Base-by-base conservation (phyloP, 1,140 invertebrate genomes). In the Neoseiulus cucumeris region DNA sequence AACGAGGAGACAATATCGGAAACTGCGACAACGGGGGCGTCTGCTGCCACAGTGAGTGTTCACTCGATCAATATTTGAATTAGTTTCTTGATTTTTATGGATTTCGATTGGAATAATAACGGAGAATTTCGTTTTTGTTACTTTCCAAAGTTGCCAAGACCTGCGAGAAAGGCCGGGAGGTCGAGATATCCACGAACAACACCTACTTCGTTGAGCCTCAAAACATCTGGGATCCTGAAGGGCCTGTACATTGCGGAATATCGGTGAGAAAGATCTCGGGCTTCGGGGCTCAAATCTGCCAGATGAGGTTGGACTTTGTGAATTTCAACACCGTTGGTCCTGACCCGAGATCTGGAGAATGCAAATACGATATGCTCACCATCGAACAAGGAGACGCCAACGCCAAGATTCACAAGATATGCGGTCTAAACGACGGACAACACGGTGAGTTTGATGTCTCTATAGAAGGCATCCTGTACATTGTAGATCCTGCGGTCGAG, bases 181-280 rank as follows among this genome's bases (percentile, higher is more conserved):
- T 59, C 14, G 51, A 59, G 22, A 59, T 59, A 25, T 2, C 51
- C 14, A 59, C 51, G 51, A 59, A 59, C 51, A 59, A 59, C 51
- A 59, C 51, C 51, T 59, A 59, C 22, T 59, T 59, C 33, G 33
- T 59, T 2, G 51, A 59, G 22, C 51, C 51, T 17, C 51, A 59
- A 9, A 59, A 59, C 25, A 33, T 59, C 12, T 59, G 51, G 51
- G 51, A 59, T 18, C 51, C 51, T 33, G 51, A 59, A 9, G 51
- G 51, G 14, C 33, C 51, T 17, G 33, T 59, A 17, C 51, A 59
- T 59, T 59, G 51, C 51, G 51, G 51, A 1, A 59, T 59, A 29
- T 33, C 25, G 22, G 22, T 59, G 14, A 25, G 51, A 6, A 59
- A 59, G 22, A 25, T 59, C 22, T 29, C 51, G 2, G 25, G 25